Evolutionary conservation across 1,140 invertebrate genomes (phyloP).

Genomic region (Brachionus sp.): DNA sequence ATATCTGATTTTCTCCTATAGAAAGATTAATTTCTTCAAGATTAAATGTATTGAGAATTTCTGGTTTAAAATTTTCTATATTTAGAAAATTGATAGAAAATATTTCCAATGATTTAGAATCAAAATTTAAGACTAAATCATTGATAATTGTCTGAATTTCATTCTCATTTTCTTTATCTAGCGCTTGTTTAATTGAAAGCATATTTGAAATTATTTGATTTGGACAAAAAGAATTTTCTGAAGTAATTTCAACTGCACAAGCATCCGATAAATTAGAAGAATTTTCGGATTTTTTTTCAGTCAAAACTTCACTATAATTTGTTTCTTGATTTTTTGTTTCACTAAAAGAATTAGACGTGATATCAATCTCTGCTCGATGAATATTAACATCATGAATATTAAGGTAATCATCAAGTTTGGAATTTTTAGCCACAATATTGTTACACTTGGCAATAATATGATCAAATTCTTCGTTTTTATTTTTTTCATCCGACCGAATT

Average conservation of each 20-base stretch:
- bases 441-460: not conserved
- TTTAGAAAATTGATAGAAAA: not conserved
- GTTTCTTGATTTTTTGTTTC: not conserved
- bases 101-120: not conserved
- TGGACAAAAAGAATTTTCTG: not conserved
- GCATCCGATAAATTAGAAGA: not conserved
- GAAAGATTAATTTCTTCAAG: not conserved
- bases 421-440: not conserved
- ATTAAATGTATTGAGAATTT: not conserved
- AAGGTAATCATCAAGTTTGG: not conserved
- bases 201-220: not conserved
- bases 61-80: constrained; percentile 3
- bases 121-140: not conserved
- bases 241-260: not conserved
- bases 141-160: not conserved
- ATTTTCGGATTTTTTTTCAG: not conserved
- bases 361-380: not conserved
- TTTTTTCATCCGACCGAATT: not conserved
- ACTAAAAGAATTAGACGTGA: not conserved
- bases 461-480: not conserved
- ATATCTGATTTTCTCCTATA: not conserved
- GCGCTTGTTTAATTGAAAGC: not conserved
- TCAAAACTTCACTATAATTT: not conserved
- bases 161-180: not conserved
- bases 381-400: not conserved